Evolutionary conservation across 2,888 invertebrate genomes (phyloP).

Genomic region (Andrena fulva): DNA sequence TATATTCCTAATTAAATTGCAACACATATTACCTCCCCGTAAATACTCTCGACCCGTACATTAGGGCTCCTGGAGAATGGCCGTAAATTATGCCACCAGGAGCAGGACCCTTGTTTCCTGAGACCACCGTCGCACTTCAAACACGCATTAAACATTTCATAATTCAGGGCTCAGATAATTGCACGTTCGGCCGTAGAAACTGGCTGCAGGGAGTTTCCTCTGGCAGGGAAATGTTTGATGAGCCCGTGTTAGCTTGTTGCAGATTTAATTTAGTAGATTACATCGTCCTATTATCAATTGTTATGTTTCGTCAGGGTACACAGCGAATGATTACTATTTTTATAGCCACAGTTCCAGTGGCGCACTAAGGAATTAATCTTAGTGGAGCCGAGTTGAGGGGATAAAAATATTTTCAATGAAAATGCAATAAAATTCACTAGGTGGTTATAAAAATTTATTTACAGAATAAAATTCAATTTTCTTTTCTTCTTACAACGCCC

Average conservation of each 20-base stretch:
- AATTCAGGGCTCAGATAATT: conserved; percentile 42
- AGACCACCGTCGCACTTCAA: conserved; percentile 32
- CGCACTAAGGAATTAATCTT: too few species aligned
- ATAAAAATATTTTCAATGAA: too few species aligned
- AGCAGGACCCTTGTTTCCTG: conserved; percentile 36
- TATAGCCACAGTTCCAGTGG: too few species aligned
- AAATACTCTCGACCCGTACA: conserved; percentile 19
- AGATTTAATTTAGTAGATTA: too few species aligned
- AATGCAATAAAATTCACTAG: too few species aligned
- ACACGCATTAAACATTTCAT: conserved; percentile 44
- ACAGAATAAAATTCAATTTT: too few species aligned
- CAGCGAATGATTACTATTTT: background rate
- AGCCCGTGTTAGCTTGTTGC: too few species aligned
- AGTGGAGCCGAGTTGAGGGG: too few species aligned
- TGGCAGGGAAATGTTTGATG: background rate
- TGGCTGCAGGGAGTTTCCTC: background rate
- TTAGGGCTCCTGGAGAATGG: conserved; percentile 34
- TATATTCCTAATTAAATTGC: conserved; percentile 23
- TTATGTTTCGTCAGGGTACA: background rate
- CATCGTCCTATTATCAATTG: background rate
- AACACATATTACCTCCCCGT: conserved; percentile 9
- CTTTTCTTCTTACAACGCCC: too few species aligned
- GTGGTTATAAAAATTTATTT: too few species aligned
- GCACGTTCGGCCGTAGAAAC: conserved; percentile 2
- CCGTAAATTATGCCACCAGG: conserved; percentile 30